Percentiles rank a stretch among this genome's conserved stretches.
These are phyloP conservation scores for Macquaria australasica DNA, from an alignment of 2,113 vertebrate genomes.

Conservation along the genomic window DNA sequence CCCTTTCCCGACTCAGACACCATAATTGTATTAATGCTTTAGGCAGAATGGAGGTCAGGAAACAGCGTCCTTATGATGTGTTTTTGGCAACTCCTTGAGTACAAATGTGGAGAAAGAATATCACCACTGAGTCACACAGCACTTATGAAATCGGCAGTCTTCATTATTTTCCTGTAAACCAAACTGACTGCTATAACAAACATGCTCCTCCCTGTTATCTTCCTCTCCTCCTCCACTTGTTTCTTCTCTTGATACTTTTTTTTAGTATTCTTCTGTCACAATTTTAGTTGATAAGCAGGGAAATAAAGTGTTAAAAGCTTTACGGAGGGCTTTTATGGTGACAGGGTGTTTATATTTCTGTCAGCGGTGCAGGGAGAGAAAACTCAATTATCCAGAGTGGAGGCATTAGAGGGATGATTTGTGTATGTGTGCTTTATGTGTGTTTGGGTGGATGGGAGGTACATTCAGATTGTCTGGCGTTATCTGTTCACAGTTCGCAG, in stretches of 20 bases:
- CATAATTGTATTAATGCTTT: conserved; percentile 62
- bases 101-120: conserved; percentile 5
- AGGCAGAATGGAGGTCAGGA: conserved; percentile 52
- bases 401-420: conserved; percentile 63
- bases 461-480: conserved; percentile 41
- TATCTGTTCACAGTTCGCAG: conserved; percentile 61
- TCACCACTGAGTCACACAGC: conserved; percentile 46
- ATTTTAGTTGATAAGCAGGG: conserved; percentile 29
- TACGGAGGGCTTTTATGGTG: conserved; percentile 20
- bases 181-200: conserved; percentile 17
- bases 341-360: conserved; percentile 57
- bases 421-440: conserved; percentile 34
- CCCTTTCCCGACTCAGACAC: conserved; percentile 25
- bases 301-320: conserved; percentile 40
- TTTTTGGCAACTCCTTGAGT: conserved; percentile 25
- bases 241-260: not conserved
- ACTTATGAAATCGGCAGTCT: conserved; percentile 32
- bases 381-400: conserved; percentile 76
- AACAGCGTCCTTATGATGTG: conserved; percentile 24
- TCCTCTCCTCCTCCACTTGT: conserved; percentile 6
- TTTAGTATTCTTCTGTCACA: not conserved
- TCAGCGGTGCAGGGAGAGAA: conserved; percentile 42
- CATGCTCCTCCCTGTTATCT: conserved; percentile 7
- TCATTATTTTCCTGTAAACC: conserved; percentile 36
- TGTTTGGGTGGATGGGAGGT: conserved; percentile 35